Evolutionary conservation across 1,140 invertebrate genomes (phyloP).

Genomic region (Neotoxoptera formosana): DNA sequence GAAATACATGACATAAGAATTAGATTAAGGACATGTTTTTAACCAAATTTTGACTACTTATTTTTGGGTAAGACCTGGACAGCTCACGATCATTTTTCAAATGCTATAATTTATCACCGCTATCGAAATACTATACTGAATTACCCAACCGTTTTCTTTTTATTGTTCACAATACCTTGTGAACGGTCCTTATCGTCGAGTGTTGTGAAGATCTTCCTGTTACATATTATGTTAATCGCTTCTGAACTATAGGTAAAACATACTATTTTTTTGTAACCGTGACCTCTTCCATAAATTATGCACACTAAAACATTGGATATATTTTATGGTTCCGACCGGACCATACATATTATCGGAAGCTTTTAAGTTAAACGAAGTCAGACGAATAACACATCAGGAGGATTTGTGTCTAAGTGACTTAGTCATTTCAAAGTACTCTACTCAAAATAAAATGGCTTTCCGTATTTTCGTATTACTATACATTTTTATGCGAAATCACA

Average conservation of each 20-base stretch:
- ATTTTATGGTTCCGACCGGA: neutral
- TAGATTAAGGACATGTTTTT: neutral
- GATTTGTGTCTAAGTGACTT: neutral
- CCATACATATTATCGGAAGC: neutral
- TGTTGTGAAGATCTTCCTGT: neutral
- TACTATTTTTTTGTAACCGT: neutral
- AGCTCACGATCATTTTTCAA: neutral
- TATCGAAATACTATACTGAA: neutral
- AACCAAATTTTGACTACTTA: neutral
- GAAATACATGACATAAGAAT: neutral
- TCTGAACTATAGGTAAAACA: neutral
- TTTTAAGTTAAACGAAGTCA: slow-evolving; percentile 5
- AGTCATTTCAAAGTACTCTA: neutral
- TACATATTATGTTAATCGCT: neutral
- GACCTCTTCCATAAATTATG: neutral
- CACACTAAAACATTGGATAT: neutral
- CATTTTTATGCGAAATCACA: neutral
- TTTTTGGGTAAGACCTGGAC: too few relatives aligned
- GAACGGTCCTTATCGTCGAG: neutral
- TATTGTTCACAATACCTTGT: neutral
- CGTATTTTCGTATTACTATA: neutral
- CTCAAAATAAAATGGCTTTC: neutral
- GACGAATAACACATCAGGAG: neutral
- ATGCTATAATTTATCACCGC: neutral
- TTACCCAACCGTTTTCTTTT: neutral